Percentiles rank a stretch among this genome's conserved stretches.
Evolutionary conservation across 23 tunicate genomes (phyloP).

Genomic region (Phallusia fumigata): DNA sequence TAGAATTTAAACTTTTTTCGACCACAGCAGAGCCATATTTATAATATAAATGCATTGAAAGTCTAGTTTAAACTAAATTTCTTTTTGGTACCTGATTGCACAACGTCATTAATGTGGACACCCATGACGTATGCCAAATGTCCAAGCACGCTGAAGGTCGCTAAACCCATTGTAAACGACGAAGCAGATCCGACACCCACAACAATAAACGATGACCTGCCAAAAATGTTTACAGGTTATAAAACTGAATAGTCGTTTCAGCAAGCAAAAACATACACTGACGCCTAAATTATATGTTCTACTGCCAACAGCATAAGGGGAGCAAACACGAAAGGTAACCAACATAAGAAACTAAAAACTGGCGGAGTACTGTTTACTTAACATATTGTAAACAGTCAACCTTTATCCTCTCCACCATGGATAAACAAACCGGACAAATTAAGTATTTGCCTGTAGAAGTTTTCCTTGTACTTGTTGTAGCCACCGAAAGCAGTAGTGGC

Average conservation of each 20-base stretch:
- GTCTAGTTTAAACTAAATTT: too few species aligned
- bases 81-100: background rate
- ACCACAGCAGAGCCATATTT: too few species aligned
- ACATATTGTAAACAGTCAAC: too few species aligned
- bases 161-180: background rate
- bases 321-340: too few species aligned
- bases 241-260: too few species aligned
- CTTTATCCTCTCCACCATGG: background rate
- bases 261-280: too few species aligned
- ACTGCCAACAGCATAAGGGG: too few species aligned
- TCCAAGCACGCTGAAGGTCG: conserved; percentile 7
- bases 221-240: background rate
- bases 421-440: background rate
- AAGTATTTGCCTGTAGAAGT: conserved; percentile 2
- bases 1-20: too few species aligned
- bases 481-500: conserved; percentile 19
- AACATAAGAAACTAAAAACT: too few species aligned
- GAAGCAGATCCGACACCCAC: background rate
- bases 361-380: too few species aligned
- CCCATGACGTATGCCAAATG: conserved; percentile 7
- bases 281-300: too few species aligned
- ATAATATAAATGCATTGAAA: too few species aligned
- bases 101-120: background rate
- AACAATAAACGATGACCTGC: background rate
- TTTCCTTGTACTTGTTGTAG: background rate